These are phyloP conservation scores for Euura saliciscinereae DNA, from an alignment of 1,140 invertebrate species.

Conservation along the genomic window DNA sequence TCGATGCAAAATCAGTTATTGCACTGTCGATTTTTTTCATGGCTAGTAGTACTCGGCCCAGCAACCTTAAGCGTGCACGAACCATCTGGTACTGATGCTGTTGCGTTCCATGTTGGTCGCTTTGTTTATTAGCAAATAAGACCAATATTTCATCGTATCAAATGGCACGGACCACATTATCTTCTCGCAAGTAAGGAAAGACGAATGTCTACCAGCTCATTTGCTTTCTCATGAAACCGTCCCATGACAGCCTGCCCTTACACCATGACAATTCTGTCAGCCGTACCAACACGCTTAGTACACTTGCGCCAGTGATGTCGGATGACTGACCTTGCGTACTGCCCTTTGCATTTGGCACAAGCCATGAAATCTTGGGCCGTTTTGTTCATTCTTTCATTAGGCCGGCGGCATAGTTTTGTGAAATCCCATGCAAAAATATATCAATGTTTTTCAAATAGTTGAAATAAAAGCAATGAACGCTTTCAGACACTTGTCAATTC, in stretches of 20 bases:
- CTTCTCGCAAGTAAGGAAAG: constrained; percentile 24
- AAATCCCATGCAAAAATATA: no score
- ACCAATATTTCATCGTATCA: constrained; percentile 27
- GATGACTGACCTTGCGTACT: constrained; percentile 18
- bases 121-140: constrained; percentile 23
- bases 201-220: constrained; percentile 13
- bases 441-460: no score
- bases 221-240: constrained; percentile 20
- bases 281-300: neutral
- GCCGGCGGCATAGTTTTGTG: constrained; percentile 4
- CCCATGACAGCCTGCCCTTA: constrained; percentile 9
- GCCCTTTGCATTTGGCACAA: constrained; percentile 22
- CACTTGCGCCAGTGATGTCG: constrained; percentile 22
- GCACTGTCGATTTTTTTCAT: constrained; percentile 14
- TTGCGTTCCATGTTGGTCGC: constrained; percentile 14
- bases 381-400: constrained; percentile 9
- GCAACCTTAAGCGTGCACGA: constrained; percentile 13
- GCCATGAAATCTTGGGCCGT: constrained; percentile 18
- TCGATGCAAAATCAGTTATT: constrained; percentile 22
- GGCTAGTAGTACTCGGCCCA: constrained; percentile 21
- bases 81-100: constrained; percentile 22
- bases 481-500: no score
- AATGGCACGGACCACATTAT: constrained; percentile 19
- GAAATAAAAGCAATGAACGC: no score
- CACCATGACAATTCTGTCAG: constrained; percentile 8